Evolutionary conservation across 2,113 vertebrate species (phyloP).

Genomic region (Mobula birostris): DNA sequence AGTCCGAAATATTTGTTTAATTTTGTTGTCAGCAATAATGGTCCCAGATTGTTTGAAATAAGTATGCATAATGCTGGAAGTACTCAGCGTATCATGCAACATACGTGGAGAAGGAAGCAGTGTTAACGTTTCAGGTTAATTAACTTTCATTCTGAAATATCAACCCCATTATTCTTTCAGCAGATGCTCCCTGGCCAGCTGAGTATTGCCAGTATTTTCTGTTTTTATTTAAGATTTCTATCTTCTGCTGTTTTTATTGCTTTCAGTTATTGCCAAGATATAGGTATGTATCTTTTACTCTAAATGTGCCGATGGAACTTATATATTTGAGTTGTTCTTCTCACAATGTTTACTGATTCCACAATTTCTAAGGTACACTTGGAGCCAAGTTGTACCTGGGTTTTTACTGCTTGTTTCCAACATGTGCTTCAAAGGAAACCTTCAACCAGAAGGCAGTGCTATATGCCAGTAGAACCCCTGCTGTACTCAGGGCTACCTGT

Average conservation of each 20-base stretch:
- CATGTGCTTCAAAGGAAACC: background rate
- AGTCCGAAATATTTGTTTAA: background rate
- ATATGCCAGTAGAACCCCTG: background rate
- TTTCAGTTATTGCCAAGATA: background rate
- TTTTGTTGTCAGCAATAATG: background rate
- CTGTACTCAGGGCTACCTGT: background rate
- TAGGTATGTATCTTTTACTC: no score
- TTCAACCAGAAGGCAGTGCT: background rate
- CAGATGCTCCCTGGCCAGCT: no score
- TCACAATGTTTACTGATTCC: background rate
- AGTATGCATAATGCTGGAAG: no score
- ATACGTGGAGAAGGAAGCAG: no score
- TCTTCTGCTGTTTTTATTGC: no score
- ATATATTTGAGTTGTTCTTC: background rate
- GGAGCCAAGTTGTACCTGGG: background rate
- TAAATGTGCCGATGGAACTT: background rate
- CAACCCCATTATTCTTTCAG: no score
- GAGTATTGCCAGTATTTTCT: no score
- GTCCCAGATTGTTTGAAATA: background rate
- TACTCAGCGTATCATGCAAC: no score
- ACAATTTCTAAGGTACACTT: background rate
- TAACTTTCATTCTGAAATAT: no score
- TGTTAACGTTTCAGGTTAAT: no score
- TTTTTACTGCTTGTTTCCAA: background rate
- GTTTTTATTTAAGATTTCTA: no score